Base-by-base conservation (phyloP, 2,888 invertebrate genomes). In the Agelastica alni region DNA sequence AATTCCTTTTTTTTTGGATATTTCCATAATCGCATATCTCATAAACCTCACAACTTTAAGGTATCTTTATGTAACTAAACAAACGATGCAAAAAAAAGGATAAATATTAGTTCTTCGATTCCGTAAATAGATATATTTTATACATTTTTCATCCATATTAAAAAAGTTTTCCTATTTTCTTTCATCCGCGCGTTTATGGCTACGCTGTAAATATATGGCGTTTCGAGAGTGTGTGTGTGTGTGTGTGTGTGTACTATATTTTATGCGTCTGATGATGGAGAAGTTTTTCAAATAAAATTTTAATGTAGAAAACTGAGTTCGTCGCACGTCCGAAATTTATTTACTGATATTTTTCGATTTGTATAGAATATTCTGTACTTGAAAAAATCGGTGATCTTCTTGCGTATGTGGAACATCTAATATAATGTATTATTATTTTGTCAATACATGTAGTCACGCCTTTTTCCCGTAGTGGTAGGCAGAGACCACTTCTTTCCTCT, bases 281-380 rank as follows among this genome's bases (percentile, higher is more conserved):
- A 65, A 62, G 58, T 63, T 63, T 54, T 59, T 61, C 13, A 56
- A 61, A 59, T 60, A 60, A 58, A 59, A 60, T 63, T 61, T 66
- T 64, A 62, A 64, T 66, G 62, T 54, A 60, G 52, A 26, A 34
- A 30, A 37, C 37, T 28, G 28, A 47, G 20, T 2, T 17, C 12
- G 47, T 47, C 28, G 37, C 37, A 26, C 12, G 28, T n/a, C n/a
- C n/a, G n/a, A n/a, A n/a, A n/a, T n/a, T n/a, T n/a, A n/a, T n/a
- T n/a, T n/a, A n/a, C n/a, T n/a, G n/a, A n/a, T n/a, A n/a, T n/a
- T n/a, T n/a, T n/a, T n/a, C n/a, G n/a, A n/a, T n/a, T n/a, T n/a
- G n/a, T n/a, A n/a, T n/a, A n/a, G n/a, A n/a, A n/a, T n/a, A n/a
- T n/a, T n/a, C n/a, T n/a, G n/a, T n/a, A n/a, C n/a, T n/a, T n/a